phyloP scores from a whole-genome alignment of 2,888 invertebrate genomes.

The Tipula vernalis region DNA sequence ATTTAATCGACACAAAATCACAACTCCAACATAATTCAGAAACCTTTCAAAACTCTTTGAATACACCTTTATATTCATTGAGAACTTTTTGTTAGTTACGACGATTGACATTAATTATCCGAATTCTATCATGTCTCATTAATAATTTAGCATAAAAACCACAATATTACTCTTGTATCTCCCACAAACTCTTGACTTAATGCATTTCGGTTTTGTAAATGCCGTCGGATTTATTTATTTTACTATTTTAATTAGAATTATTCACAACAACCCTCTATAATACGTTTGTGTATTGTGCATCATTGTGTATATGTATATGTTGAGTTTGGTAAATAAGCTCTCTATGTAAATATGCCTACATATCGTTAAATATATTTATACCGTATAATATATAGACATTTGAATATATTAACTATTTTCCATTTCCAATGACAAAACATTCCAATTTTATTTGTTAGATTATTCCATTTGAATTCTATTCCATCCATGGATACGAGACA shows the following conservation, averaged over 20 bases:
- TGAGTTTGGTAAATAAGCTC: not conserved
- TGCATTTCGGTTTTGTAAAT: not conserved
- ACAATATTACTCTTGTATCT: too few species aligned
- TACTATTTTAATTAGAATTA: not conserved
- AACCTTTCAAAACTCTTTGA: too few species aligned
- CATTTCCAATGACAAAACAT: not conserved
- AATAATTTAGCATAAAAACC: too few species aligned
- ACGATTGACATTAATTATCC: too few species aligned
- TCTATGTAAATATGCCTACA: too few species aligned
- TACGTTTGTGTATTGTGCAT: not conserved
- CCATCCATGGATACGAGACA: conserved; percentile 4
- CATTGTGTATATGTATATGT: not conserved
- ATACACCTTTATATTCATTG: too few species aligned
- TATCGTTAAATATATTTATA: not conserved
- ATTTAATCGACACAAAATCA: too few species aligned
- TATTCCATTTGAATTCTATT: not conserved
- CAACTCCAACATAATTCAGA: too few species aligned
- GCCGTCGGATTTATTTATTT: not conserved
- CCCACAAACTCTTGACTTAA: too few species aligned
- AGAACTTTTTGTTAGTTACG: too few species aligned
- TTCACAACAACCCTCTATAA: not conserved
- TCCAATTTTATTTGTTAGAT: not conserved
- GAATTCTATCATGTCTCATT: too few species aligned
- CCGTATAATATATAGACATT: not conserved
- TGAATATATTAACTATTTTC: not conserved